Evolutionary conservation across 1,140 invertebrate species (phyloP), one percentile per base, ranked within the genome.

Genomic region (Acromyrmex echinatior): DNA sequence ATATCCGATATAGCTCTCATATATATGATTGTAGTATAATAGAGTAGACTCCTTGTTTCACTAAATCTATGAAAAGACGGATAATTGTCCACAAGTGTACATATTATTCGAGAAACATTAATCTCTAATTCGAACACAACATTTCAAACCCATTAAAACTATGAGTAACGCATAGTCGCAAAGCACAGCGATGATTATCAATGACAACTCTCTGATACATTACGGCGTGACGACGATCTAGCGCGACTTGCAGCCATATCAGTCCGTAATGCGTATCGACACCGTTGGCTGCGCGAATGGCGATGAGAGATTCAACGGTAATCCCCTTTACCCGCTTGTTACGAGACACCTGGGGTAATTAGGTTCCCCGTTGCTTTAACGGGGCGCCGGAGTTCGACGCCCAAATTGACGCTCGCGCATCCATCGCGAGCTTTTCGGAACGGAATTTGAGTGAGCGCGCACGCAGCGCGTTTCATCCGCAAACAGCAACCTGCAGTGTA

Each of bases 161-260:
- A 45, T 14, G 21, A 21, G 10, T 63, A 84, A 62, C 39, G 4
- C 49, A 82, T 62, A 74, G 80, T 84, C 35, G 39, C 80, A 51
- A 84, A 84, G 28, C 70, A 39, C 68, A 68, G 39, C 39, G 25
- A 58, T 56, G 70, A 84, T 84, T 73, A 84, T 84, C 80, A 76
- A 76, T 84, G 80, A 84, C 80, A 84, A 56, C 70, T 84, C 70
- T 76, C 39, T 70, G n/a, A 84, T 84, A 84, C 74, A 84, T 84
- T 39, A 84, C 53, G 4, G 28, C 5, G 18, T 74, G 80, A 84
- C 68, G 45, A 39, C 35, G 68, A 82, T 82, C 39, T 39, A 45
- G 39, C 16, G 76, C 35, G 68, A 76, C 70, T 84, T 49, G 80
- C 80, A 82, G 39, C 53, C 25, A 39, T 71, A 66, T 71, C 79